A percentile compares a stretch with the other conserved stretches of the same genome.
Conservation (phyloP, 2,113 vertebrate species). For the Canis aureus region DNA sequence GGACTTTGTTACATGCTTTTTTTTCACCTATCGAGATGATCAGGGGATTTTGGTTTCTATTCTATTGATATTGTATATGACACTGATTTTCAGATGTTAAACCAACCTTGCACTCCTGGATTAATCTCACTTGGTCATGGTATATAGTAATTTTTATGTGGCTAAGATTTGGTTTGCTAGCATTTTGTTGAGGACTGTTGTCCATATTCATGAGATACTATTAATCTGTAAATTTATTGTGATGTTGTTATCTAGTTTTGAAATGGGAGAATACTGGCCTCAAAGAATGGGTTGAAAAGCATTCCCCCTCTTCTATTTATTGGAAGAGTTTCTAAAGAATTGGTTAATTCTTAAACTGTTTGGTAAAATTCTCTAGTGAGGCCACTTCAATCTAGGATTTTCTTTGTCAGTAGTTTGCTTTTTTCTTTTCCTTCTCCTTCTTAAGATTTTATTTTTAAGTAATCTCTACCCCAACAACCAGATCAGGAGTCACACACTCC, state of each 20-base stretch:
- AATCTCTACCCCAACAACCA: too few species aligned
- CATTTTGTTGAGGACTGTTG: background rate
- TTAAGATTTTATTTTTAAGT: too few species aligned
- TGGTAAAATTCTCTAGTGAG: background rate
- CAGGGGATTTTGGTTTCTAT: background rate
- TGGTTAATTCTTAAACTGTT: background rate
- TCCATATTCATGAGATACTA: background rate
- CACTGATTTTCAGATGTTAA: background rate
- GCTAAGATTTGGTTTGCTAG: background rate
- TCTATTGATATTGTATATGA: background rate
- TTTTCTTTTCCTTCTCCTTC: background rate
- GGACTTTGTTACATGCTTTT: background rate
- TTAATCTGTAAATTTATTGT: background rate
- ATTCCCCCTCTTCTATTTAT: background rate
- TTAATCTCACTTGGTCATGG: background rate
- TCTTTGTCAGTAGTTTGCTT: background rate
- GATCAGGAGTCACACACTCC: too few species aligned
- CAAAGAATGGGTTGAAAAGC: background rate
- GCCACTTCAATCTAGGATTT: background rate
- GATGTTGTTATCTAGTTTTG: background rate
- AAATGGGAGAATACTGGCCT: background rate
- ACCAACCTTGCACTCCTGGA: background rate
- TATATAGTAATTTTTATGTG: background rate
- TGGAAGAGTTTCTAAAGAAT: background rate
- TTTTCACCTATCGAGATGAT: background rate